A percentile compares a stretch with the other conserved stretches of the same genome.
phyloP scores from a whole-genome alignment of 2,797 vertebrate genomes.

The Sandelia bainsii region DNA sequence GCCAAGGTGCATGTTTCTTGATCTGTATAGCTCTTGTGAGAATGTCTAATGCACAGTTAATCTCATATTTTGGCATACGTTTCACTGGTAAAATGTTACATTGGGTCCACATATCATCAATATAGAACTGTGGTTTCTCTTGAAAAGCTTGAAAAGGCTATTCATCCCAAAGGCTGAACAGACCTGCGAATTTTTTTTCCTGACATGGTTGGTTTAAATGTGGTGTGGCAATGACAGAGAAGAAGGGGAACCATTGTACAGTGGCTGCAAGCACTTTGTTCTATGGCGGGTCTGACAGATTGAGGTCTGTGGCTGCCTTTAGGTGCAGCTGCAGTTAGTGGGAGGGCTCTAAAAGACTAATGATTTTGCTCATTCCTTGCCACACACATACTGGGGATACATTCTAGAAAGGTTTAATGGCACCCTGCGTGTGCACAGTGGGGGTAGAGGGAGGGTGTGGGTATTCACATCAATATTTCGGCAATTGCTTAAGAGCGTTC shows the following conservation, averaged over 20 bases:
- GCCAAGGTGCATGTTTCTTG: constrained; percentile 6
- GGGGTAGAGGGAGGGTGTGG: constrained; percentile 21
- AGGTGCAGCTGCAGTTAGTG: constrained; percentile 79
- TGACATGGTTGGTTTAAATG: constrained; percentile 43
- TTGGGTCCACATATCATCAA: constrained; percentile 7
- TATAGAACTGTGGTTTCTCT: constrained; percentile 10
- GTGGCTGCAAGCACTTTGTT: constrained; percentile 46
- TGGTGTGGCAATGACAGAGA: constrained; percentile 37
- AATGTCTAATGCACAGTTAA: constrained; percentile 26
- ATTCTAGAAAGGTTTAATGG: constrained; percentile 48
- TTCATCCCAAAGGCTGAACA: constrained; percentile 19
- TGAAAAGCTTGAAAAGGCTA: constrained; percentile 18
- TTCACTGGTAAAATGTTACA: not conserved
- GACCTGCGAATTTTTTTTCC: constrained; percentile 13
- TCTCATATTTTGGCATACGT: constrained; percentile 13
- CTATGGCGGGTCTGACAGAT: constrained; percentile 79
- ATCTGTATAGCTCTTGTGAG: constrained; percentile 12
- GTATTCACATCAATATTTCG: constrained; percentile 56
- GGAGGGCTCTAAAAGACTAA: constrained; percentile 73
- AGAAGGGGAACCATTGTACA: constrained; percentile 53
- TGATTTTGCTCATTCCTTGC: constrained; percentile 68
- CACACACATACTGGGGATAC: constrained; percentile 27
- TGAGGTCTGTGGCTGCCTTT: constrained; percentile 81
- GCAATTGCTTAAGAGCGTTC: constrained; percentile 47
- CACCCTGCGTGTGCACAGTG: constrained; percentile 23